A percentile compares a stretch with the other conserved stretches of the same genome.
Evolutionary conservation across 2,113 vertebrate species (phyloP).

Genomic region (Callospermophilus lateralis): DNA sequence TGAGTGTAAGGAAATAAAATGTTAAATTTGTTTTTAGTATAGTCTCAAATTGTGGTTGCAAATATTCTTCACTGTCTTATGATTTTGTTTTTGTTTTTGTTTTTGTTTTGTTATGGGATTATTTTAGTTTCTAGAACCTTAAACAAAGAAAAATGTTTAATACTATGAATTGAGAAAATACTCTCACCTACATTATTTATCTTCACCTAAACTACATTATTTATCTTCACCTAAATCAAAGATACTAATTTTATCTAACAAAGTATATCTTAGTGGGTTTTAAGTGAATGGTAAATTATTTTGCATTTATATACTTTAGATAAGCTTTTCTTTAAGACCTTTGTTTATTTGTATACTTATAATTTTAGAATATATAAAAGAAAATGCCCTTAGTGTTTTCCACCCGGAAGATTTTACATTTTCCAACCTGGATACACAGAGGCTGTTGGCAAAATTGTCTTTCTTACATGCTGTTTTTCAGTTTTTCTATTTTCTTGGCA

Average conservation of each 20-base stretch:
- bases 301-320: background rate
- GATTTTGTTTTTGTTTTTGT: background rate
- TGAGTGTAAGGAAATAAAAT: constrained; percentile 14
- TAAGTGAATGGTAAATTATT: constrained; percentile 41
- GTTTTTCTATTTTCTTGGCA: constrained; percentile 76
- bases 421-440: constrained; percentile 73
- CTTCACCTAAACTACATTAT: background rate
- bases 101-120: background rate
- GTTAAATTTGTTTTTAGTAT: background rate
- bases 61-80: background rate
- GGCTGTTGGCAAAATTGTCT: constrained; percentile 74
- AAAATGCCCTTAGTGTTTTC: background rate
- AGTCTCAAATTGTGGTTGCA: background rate
- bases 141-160: background rate
- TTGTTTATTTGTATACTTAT: background rate
- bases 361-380: background rate
- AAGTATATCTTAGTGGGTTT: background rate
- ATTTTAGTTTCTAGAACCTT: constrained; percentile 41
- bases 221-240: constrained; percentile 10
- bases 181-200: background rate
- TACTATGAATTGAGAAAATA: constrained; percentile 1
- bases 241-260: background rate
- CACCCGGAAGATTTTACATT: background rate
- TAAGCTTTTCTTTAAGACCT: background rate
- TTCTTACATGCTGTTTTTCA: constrained; percentile 53